Evolutionary conservation across 2,113 vertebrate species (phyloP).

Genomic region (Amphiprion percula): DNA sequence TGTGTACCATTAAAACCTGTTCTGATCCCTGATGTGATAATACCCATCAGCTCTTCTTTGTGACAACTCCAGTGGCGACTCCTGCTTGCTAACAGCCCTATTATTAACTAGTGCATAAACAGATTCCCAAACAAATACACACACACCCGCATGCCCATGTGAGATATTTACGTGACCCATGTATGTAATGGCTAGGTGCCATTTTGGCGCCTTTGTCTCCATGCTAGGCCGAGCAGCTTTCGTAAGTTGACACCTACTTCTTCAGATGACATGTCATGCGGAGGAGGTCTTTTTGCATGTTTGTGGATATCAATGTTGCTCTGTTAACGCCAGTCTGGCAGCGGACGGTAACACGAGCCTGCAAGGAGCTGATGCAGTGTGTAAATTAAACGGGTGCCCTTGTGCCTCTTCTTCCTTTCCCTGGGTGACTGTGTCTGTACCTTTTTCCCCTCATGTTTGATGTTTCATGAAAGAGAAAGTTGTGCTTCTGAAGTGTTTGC

Average conservation of each 20-base stretch:
- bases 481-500: constrained; percentile 71
- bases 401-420: constrained; percentile 20
- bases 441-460: constrained; percentile 8
- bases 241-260: constrained; percentile 76
- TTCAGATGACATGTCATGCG: constrained; percentile 78
- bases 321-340: constrained; percentile 89
- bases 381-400: constrained; percentile 78
- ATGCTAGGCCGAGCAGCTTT: constrained; percentile 81
- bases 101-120: constrained; percentile 73
- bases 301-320: constrained; percentile 83
- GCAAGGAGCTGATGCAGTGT: constrained; percentile 77
- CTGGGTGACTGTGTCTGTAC: constrained; percentile 22
- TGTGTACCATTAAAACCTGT: neutral
- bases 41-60: constrained; percentile 4
- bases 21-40: neutral
- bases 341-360: constrained; percentile 87
- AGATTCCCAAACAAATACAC: constrained; percentile 68
- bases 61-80: constrained; percentile 6
- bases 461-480: constrained; percentile 37
- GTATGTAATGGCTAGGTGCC: constrained; percentile 71
- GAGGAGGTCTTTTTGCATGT: constrained; percentile 81
- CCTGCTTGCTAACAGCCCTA: constrained; percentile 53
- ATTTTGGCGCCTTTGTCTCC: constrained; percentile 86
- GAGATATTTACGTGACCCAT: constrained; percentile 69
- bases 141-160: constrained; percentile 49